These are phyloP conservation scores for Chroicocephalus ridibundus DNA, from an alignment of 2,113 vertebrate species.

Conservation along the genomic window DNA sequence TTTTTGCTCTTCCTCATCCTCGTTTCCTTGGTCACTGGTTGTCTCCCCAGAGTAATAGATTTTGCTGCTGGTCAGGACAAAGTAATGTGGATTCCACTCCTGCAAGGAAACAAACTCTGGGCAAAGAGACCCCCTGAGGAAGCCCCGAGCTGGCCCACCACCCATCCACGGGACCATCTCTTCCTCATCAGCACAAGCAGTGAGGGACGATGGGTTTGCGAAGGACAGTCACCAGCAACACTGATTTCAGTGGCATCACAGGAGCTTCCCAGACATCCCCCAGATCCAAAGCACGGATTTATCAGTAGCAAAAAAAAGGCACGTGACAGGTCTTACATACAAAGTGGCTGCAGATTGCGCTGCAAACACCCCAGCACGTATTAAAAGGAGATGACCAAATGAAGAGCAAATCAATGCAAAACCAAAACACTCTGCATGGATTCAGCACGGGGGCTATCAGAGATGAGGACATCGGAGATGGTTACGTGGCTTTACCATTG, in stretches of 20 bases:
- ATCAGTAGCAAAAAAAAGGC: neutral
- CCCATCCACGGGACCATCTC: neutral
- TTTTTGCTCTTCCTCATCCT: conserved; percentile 96
- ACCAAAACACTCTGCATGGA: neutral
- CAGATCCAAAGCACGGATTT: neutral
- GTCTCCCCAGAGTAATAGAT: conserved; percentile 98
- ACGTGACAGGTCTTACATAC: neutral
- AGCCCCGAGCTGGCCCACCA: neutral
- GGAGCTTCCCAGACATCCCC: neutral
- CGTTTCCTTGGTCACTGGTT: conserved; percentile 88
- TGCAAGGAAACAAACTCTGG: conserved; percentile 56
- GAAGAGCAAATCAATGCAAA: neutral
- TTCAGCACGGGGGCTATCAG: neutral
- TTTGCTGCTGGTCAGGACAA: conserved; percentile 96
- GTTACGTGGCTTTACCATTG: neutral
- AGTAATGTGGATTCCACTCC: conserved; percentile 99
- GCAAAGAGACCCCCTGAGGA: neutral
- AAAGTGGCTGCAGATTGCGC: neutral
- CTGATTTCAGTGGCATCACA: neutral
- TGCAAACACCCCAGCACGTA: neutral
- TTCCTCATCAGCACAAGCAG: neutral
- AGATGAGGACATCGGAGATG: neutral
- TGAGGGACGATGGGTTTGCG: rapidly evolving
- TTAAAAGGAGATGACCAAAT: neutral
- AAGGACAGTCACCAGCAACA: neutral